Conservation (phyloP, 1,140 invertebrate genomes). For the Polyergus mexicanus region DNA sequence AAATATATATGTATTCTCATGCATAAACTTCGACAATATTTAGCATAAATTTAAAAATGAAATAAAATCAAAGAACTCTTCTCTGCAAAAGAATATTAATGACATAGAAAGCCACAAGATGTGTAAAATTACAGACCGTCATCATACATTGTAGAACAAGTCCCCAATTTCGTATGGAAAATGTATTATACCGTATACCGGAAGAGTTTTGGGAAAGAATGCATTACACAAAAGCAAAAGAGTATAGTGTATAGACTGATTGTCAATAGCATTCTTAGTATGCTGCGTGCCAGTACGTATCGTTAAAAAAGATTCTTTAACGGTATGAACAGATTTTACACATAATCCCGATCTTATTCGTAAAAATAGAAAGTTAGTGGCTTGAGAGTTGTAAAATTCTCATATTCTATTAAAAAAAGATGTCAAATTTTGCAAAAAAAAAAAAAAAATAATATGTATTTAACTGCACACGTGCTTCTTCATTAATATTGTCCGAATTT, state of each 20-base stretch:
- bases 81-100: neutral
- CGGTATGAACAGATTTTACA: neutral
- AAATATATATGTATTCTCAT: neutral
- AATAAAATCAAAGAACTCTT: neutral
- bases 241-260: neutral
- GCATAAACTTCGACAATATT: neutral
- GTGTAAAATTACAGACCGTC: slow-evolving; percentile 19
- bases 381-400: neutral
- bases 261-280: neutral
- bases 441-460: too few species aligned
- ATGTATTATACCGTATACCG: neutral
- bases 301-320: slow-evolving; percentile 14
- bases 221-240: neutral
- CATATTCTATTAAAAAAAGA: neutral
- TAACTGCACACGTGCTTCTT: too few species aligned
- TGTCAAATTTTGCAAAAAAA: neutral
- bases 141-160: neutral
- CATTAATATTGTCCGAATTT: too few species aligned
- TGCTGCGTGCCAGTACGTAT: neutral
- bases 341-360: neutral
- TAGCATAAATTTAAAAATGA: neutral
- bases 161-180: neutral
- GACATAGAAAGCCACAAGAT: neutral
- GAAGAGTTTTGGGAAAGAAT: slow-evolving; percentile 17
- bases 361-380: neutral